Conservation (phyloP, 2,888 invertebrate species). For the Drosophila fungiperda region DNA sequence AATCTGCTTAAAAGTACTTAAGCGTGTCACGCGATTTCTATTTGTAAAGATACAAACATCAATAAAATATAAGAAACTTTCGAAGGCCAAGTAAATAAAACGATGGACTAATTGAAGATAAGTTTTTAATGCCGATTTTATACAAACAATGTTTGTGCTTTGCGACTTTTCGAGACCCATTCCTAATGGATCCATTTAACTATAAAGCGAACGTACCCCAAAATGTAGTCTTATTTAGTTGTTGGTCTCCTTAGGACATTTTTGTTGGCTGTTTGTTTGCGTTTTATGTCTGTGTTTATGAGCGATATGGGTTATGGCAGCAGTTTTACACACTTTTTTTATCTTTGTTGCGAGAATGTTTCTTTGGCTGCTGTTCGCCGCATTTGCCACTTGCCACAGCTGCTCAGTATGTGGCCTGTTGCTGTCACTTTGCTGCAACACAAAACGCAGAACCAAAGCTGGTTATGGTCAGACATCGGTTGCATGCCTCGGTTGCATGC, state of each 20-base stretch:
- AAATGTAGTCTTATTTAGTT: slow-evolving; percentile 27
- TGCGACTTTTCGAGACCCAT: slow-evolving; percentile 7
- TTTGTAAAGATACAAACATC: neutral
- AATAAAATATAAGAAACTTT: slow-evolving; percentile 13
- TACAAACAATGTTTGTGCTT: slow-evolving; percentile 57
- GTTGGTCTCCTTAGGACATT: slow-evolving; percentile 66
- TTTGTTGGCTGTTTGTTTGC: slow-evolving; percentile 67
- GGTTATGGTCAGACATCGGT: slow-evolving; percentile 59
- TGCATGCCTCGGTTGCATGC: slow-evolving; percentile 17
- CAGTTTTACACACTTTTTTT: slow-evolving; percentile 68
- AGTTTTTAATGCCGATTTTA: slow-evolving; percentile 39
- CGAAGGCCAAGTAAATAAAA: slow-evolving; percentile 41
- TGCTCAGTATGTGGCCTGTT: slow-evolving; percentile 48
- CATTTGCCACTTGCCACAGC: slow-evolving; percentile 30
- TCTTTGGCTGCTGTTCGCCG: slow-evolving; percentile 15
- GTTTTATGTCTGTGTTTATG: slow-evolving; percentile 74
- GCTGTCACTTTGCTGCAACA: slow-evolving; percentile 60
- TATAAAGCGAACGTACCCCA: slow-evolving; percentile 37
- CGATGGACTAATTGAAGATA: slow-evolving; percentile 43
- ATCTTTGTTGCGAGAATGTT: slow-evolving; percentile 54
- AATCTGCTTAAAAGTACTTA: slow-evolving; percentile 2
- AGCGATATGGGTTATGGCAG: slow-evolving; percentile 68
- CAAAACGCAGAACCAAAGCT: slow-evolving; percentile 56
- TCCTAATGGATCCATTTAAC: slow-evolving; percentile 47
- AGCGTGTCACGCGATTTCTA: neutral